Percentiles rank a stretch among this genome's conserved stretches.
These are phyloP conservation scores for Cacoxenus indagator DNA, from an alignment of 2,888 invertebrate species.

Conservation along the genomic window DNA sequence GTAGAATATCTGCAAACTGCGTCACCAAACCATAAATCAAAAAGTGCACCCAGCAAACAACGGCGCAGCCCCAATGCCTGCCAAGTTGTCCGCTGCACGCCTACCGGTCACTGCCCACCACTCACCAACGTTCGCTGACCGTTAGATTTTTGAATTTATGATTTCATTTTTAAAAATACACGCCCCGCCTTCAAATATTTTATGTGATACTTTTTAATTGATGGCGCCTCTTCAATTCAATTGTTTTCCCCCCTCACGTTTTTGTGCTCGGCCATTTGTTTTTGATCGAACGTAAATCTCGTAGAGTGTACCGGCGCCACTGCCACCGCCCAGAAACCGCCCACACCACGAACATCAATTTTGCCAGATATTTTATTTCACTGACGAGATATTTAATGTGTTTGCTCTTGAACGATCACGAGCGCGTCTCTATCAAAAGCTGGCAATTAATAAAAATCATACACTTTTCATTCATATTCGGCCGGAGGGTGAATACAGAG, in stretches of 20 bases:
- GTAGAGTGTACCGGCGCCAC: neutral
- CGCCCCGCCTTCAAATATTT: conserved; percentile 33
- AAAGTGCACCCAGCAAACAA: neutral
- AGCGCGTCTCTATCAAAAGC: neutral
- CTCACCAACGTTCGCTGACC: neutral
- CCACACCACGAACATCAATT: neutral
- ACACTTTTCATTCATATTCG: neutral
- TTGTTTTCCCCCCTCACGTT: neutral
- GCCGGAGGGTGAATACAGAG: too few relatives aligned
- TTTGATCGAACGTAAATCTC: conserved; percentile 1
- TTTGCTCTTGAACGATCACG: conserved; percentile 20
- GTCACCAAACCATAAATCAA: conserved; percentile 1
- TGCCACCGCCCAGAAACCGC: neutral
- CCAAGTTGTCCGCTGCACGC: neutral
- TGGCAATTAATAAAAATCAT: conserved; percentile 18
- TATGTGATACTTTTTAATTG: conserved; percentile 47
- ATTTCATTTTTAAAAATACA: conserved; percentile 53
- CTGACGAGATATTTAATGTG: conserved; percentile 14
- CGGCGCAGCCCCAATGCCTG: neutral
- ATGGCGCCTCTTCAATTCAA: conserved; percentile 48
- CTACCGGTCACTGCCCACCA: neutral
- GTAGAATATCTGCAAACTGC: neutral
- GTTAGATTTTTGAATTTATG: conserved; percentile 31
- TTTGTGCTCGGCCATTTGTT: neutral
- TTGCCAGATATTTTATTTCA: conserved; percentile 14